Evolutionary conservation across 2,113 vertebrate genomes (phyloP).

Genomic region (Smithornis capensis): DNA sequence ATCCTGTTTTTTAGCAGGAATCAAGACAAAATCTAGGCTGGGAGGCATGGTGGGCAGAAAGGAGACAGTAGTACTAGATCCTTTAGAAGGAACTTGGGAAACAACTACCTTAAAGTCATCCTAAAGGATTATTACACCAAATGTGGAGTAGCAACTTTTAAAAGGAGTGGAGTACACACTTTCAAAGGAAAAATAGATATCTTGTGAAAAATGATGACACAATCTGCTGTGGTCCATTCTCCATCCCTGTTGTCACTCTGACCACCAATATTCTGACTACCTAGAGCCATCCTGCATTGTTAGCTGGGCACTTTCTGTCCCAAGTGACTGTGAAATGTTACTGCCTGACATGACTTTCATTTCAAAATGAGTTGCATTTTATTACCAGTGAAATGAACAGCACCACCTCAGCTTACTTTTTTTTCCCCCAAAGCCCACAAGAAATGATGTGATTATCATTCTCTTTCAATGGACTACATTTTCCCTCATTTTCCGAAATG

Average conservation of each 20-base stretch:
- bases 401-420: not conserved
- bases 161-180: not conserved
- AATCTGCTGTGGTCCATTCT: not conserved
- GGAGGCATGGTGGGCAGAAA: not conserved
- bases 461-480: not conserved
- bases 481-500: not conserved
- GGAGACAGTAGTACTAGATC: not conserved
- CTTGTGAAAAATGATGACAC: not conserved
- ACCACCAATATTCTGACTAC: not conserved
- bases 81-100: not conserved
- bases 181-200: not conserved
- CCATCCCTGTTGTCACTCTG: not conserved
- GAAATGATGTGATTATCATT: not conserved
- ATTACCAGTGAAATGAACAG: not conserved
- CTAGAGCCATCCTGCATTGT: not conserved
- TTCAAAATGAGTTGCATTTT: not conserved
- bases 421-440: not conserved
- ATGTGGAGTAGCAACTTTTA: not conserved
- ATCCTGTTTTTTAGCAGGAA: not conserved
- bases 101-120: not conserved
- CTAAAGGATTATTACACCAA: not conserved
- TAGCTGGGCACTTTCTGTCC: not conserved
- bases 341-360: not conserved
- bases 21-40: not conserved
- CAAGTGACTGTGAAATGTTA: not conserved